Evolutionary conservation across 2,888 invertebrate genomes (phyloP).

Genomic region (Acanthosoma haemorrhoidale): DNA sequence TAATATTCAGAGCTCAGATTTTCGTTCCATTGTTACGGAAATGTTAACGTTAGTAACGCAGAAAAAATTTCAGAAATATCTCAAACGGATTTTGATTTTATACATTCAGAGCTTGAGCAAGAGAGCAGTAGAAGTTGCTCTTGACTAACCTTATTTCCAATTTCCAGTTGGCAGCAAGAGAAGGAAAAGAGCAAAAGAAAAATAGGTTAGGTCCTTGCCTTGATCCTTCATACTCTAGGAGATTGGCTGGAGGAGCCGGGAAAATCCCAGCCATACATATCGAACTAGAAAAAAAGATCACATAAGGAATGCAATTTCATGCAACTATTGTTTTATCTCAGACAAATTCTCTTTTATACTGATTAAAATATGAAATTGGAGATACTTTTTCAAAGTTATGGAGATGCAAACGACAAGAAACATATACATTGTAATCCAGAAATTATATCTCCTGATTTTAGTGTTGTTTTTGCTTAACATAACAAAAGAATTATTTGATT

Average conservation of each 20-base stretch:
- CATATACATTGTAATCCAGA: too few species aligned
- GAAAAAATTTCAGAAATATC: too few species aligned
- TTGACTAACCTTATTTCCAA: background rate
- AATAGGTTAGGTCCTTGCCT: conserved; percentile 1
- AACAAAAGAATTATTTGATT: too few species aligned
- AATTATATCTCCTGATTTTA: background rate
- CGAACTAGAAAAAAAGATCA: background rate
- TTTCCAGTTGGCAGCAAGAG: background rate
- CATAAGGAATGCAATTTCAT: background rate
- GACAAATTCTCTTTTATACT: background rate
- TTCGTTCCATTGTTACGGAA: too few species aligned
- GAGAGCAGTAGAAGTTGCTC: background rate
- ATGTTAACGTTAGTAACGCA: too few species aligned
- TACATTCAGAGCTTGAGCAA: too few species aligned
- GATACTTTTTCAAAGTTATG: background rate
- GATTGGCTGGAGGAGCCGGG: background rate
- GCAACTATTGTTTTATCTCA: background rate
- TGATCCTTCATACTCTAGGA: background rate
- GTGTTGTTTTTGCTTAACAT: too few species aligned
- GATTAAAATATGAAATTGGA: background rate
- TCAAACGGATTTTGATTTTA: too few species aligned
- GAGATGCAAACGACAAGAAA: too few species aligned
- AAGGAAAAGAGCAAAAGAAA: background rate
- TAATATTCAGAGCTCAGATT: too few species aligned
- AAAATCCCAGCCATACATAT: background rate